Evolutionary conservation across 2,797 vertebrate species (phyloP).

Genomic region (Enteromius anoplus): DNA sequence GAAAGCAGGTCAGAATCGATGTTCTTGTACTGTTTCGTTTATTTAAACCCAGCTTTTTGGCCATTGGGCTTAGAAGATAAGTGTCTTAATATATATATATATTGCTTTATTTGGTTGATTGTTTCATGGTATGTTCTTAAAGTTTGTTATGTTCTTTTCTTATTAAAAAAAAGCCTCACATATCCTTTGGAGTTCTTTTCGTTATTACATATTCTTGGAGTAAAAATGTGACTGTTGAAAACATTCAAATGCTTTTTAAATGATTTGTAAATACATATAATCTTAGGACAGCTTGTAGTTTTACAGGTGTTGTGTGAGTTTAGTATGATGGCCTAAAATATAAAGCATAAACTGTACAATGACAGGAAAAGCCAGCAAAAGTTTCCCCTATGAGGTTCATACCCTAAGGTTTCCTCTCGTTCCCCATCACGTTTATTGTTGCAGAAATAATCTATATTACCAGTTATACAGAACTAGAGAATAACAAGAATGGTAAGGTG

Average conservation of each 20-base stretch:
- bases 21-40: conserved; percentile 67
- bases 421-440: no score
- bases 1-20: conserved; percentile 71
- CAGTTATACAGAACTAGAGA: background rate
- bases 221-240: background rate
- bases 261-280: no score
- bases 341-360: background rate
- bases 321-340: background rate
- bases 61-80: conserved; percentile 65
- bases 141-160: conserved; percentile 74
- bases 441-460: background rate
- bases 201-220: background rate
- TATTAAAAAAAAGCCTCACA: conserved; percentile 71
- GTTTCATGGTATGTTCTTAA: conserved; percentile 70
- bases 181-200: conserved; percentile 14
- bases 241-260: background rate
- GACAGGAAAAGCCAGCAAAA: background rate
- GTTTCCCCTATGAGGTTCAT: background rate
- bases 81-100: conserved; percentile 73
- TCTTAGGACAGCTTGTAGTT: background rate
- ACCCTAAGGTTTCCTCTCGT: background rate
- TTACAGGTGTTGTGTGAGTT: background rate
- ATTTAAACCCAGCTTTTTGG: conserved; percentile 77
- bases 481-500: background rate
- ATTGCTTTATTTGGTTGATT: conserved; percentile 63